Base-by-base conservation (phyloP, 2,113 vertebrate genomes). In the Thomomys bottae region DNA sequence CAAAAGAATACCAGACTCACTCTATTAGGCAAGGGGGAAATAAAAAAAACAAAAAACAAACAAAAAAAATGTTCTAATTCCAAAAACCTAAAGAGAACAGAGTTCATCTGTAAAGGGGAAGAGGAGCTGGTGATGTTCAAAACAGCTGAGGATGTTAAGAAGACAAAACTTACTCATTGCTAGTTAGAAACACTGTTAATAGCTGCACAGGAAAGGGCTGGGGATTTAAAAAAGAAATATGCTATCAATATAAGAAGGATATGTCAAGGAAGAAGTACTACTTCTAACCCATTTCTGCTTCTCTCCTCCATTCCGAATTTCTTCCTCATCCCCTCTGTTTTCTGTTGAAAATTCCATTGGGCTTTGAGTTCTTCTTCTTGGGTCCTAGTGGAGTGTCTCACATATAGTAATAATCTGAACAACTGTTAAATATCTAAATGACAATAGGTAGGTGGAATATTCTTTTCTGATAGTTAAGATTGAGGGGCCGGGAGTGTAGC, bases 61-160 rank as follows among this genome's bases (percentile, higher is more conserved):
- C 77, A 2, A 78, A 92, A 70, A 88, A 10, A 3, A 84, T 26
- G 38, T 75, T 42, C 77, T 78, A 32, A 78, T 17, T 84, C 91
- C 70, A 93, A 36, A 61, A 68, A 42, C 20, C 28, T 64, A 9
- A 42, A 63, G 49, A 59, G 10, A 91, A 34, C 3, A 40, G 73
- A 45, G 15, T 5, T 0, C 14, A 26, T 14, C 32, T 18, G 72
- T 23, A 1, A 21, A 18, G 30, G 17, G 21, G 11, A n/a, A 15
- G 14, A 26, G 12, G 20, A 72, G 73, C 8, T 14, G 15, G n/a
- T 2, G 73, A 68, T 26, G 24, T 36, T 17, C 0, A 0, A 26
- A 54, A 78, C 63, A 28, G 34, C 32, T 12, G 0, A 20, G 2
- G 17, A 38, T 0, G 3, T 38, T 1, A 4, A 92, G 17, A 67